Evolutionary conservation across 2,113 vertebrate species (phyloP), one percentile per base, ranked within the genome.

Genomic region (Seriola aureovittata): DNA sequence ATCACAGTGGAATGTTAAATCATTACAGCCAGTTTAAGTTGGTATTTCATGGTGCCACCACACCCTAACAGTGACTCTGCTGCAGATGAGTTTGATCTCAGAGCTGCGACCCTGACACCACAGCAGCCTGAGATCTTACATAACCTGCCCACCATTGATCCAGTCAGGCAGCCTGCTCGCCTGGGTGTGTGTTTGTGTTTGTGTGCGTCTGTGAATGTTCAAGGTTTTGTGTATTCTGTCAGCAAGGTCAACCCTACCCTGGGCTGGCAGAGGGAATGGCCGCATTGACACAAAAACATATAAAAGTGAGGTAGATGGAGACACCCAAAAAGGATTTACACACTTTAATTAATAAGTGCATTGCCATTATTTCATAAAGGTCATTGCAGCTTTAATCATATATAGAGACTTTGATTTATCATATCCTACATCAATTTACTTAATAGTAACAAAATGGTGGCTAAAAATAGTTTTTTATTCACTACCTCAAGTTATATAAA

Each of bases 211-310:
- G 34, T 80, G 50, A 19, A 23, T 76, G 66, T 79, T 71, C 62
- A 59, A 79, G 34, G 8, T 66, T 76, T 74, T 84, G 71, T 90
- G 78, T 85, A 9, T 60, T 85, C 38, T 78, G 71, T 73, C 80
- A 81, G 64, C 76, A 81, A 8, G 8, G 46, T 79, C 58, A 12
- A 58, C 16, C 23, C 62, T 3, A 12, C 58, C n/a, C 40, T 4
- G 25, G 48, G 21, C 55, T 13, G 19, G 17, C 46, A 55, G 42
- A 71, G 25, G 38, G 64, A 58, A 65, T 6, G 5, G 25, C 64
- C 36, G 23, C 21, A 50, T 34, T 63, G 66, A 44, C 34, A 62
- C 64, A 72, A 54, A 62, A 54, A 17, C 19, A 40, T 10, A 14
- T 21, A 46, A 40, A 60, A 71, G 36, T 1, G 2, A 66, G 48